These are phyloP conservation scores for Haemorhous mexicanus DNA, from an alignment of 2,113 vertebrate genomes.

Conservation along the genomic window DNA sequence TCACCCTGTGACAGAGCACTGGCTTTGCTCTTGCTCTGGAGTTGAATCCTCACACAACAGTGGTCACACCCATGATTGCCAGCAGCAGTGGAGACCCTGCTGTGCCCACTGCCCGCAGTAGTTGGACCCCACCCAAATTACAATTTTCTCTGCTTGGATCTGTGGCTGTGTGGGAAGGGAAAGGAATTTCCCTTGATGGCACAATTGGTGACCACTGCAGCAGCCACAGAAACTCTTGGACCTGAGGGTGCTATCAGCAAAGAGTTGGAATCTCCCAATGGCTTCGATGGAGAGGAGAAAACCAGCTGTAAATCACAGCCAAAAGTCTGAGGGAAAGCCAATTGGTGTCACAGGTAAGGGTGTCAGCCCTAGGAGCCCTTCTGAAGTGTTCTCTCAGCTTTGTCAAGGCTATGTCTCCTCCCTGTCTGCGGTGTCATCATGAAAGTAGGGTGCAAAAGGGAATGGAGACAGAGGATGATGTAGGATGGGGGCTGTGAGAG, in stretches of 20 bases:
- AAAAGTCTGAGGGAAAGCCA: not conserved
- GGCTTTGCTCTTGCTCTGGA: not conserved
- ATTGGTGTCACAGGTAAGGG: not conserved
- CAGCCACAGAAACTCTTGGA: not conserved
- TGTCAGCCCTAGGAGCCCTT: not conserved
- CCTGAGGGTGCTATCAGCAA: not conserved
- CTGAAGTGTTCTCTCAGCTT: not conserved
- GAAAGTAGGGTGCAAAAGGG: not conserved
- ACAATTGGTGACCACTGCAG: fast-evolving
- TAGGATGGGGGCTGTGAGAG: not conserved
- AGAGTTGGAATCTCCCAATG: not conserved
- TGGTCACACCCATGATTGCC: not conserved
- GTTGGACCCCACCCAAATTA: not conserved
- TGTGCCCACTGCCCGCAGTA: not conserved
- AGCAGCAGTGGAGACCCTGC: not conserved
- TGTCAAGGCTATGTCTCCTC: not conserved
- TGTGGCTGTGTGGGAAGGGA: not conserved
- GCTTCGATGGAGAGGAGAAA: not conserved
- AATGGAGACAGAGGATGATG: not conserved
- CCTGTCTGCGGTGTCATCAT: not conserved
- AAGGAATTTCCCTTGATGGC: not conserved
- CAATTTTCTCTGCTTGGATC: not conserved
- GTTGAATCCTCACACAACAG: not conserved
- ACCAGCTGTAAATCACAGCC: not conserved
- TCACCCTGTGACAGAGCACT: not conserved